Conservation (phyloP, 2,888 invertebrate genomes). For the Clusia tigrina region DNA sequence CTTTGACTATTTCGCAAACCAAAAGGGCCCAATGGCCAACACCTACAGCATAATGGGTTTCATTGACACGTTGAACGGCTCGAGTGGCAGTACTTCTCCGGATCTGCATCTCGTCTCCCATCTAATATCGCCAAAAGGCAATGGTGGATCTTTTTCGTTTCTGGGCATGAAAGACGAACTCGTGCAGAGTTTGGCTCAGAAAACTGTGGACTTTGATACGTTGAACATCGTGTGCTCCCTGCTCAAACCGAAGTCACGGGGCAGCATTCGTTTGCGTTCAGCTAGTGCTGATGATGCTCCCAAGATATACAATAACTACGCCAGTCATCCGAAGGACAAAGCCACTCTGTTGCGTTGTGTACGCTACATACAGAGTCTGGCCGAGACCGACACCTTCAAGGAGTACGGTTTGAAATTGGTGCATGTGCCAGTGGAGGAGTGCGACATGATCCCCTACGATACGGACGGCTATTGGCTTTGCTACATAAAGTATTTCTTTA, state of each 20-base stretch:
- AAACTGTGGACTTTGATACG: constrained; percentile 36
- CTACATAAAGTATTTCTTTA: constrained; percentile 67
- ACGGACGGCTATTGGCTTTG: constrained; percentile 69
- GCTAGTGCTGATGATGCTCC: constrained; percentile 67
- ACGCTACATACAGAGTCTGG: constrained; percentile 54
- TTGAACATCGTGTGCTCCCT: constrained; percentile 51
- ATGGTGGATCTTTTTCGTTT: constrained; percentile 40
- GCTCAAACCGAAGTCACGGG: constrained; percentile 63
- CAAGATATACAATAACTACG: constrained; percentile 69
- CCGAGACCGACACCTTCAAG: constrained; percentile 63
- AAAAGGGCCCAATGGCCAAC: constrained; percentile 45
- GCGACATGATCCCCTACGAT: constrained; percentile 46
- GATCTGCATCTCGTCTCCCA: constrained; percentile 71
- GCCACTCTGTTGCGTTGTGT: constrained; percentile 58
- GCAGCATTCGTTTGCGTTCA: constrained; percentile 66
- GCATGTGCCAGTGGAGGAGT: constrained; percentile 45
- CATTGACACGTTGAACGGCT: constrained; percentile 58
- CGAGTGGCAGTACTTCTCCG: constrained; percentile 33
- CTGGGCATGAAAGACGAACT: constrained; percentile 41
- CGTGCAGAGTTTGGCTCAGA: constrained; percentile 34
- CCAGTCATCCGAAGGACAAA: constrained; percentile 65
- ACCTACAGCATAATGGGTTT: constrained; percentile 65
- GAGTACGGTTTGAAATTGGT: constrained; percentile 55
- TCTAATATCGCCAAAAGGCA: constrained; percentile 39
- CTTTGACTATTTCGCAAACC: constrained; percentile 44